Conservation (phyloP, 2,888 invertebrate species). For the Panopea generosa region DNA sequence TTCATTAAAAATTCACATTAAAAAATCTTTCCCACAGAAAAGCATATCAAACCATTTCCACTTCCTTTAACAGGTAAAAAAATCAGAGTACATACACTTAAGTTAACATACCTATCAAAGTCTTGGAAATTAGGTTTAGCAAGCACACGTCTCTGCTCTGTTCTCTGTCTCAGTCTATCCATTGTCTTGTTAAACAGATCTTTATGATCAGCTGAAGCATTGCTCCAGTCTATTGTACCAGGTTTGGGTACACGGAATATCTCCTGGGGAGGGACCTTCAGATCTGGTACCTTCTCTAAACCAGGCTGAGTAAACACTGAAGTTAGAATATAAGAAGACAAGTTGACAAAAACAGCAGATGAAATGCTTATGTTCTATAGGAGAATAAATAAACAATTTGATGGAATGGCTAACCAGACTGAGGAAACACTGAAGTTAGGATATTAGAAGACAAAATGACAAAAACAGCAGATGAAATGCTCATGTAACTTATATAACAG, state of each 20-base stretch:
- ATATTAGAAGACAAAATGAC: slow-evolving; percentile 3
- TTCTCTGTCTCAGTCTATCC: slow-evolving; percentile 78
- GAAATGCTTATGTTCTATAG: too few species aligned
- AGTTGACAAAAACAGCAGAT: too few species aligned
- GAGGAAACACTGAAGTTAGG: slow-evolving; percentile 82
- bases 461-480: too few species aligned
- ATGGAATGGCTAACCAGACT: too few species aligned
- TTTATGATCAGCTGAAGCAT: slow-evolving; percentile 80
- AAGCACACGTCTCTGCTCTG: slow-evolving; percentile 81
- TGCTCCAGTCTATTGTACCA: slow-evolving; percentile 82
- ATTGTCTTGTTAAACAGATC: slow-evolving; percentile 80
- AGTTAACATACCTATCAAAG: slow-evolving; percentile 83
- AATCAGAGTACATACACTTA: too few species aligned
- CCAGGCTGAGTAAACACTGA: slow-evolving; percentile 84
- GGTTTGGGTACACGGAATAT: slow-evolving; percentile 83
- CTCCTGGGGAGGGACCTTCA: slow-evolving; percentile 80
- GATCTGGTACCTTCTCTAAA: slow-evolving; percentile 82
- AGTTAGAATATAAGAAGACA: slow-evolving; percentile 19
- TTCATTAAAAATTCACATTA: too few species aligned
- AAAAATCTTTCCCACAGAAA: too few species aligned
- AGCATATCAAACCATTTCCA: too few species aligned
- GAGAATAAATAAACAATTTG: too few species aligned
- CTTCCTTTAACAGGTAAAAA: too few species aligned
- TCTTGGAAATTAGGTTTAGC: slow-evolving; percentile 84
- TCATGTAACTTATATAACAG: too few species aligned